Evolutionary conservation across 2,113 vertebrate species (phyloP).

Genomic region (Microcebus ravelobensis): DNA sequence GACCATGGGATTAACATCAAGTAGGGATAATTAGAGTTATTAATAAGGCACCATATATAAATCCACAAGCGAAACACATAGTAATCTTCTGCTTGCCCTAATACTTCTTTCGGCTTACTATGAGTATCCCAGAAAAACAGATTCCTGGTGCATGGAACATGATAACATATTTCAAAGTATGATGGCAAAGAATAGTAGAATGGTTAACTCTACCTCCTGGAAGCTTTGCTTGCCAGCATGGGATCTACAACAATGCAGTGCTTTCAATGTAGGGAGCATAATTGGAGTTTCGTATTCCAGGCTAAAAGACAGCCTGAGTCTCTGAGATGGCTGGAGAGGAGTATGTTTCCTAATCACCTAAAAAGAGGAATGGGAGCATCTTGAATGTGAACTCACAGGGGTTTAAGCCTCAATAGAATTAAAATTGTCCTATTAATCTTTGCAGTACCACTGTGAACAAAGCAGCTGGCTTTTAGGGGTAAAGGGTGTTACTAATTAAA

Average conservation of each 20-base stretch:
- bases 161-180: neutral
- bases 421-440: neutral
- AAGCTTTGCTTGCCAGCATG: neutral
- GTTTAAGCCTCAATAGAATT: neutral
- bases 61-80: neutral
- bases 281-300: neutral
- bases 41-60: neutral
- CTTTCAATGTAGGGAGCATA: neutral
- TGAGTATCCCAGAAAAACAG: neutral
- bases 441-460: neutral
- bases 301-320: neutral
- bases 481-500: neutral
- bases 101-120: neutral
- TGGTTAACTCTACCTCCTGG: neutral
- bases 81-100: neutral
- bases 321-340: neutral
- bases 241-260: neutral
- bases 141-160: neutral
- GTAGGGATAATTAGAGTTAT: conserved; percentile 24
- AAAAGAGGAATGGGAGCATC: neutral
- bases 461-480: neutral
- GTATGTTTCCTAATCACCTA: neutral
- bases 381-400: neutral
- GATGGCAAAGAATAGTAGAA: neutral
- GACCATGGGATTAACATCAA: neutral